A percentile compares a stretch with the other conserved stretches of the same genome.
Evolutionary conservation across 2,113 vertebrate species (phyloP).

Genomic region (Channa argus): DNA sequence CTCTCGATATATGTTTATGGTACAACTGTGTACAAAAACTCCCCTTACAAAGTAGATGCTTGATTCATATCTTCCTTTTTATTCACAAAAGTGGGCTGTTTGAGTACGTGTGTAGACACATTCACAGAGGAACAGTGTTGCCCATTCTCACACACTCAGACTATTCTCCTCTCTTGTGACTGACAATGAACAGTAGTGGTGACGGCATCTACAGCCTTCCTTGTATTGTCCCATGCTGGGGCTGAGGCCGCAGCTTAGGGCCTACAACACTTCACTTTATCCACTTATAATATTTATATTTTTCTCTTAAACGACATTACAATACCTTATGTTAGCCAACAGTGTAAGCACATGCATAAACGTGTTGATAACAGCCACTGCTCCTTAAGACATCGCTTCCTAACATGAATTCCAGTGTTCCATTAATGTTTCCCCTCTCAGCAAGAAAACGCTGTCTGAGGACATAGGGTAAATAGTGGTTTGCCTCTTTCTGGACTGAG

Average conservation of each 20-base stretch:
- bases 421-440: too few relatives aligned
- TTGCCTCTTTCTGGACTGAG: too few relatives aligned
- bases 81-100: slow-evolving; percentile 68
- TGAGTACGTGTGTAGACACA: slow-evolving; percentile 55
- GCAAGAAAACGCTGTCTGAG: too few relatives aligned
- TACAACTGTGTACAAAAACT: slow-evolving; percentile 43
- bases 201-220: slow-evolving; percentile 75
- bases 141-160: slow-evolving; percentile 58
- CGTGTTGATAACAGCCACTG: too few relatives aligned
- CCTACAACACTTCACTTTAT: neutral
- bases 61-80: slow-evolving; percentile 68
- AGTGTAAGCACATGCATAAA: too few relatives aligned
- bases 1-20: slow-evolving; percentile 31
- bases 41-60: slow-evolving; percentile 25
- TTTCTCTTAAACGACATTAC: too few relatives aligned
- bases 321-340: too few relatives aligned
- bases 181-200: slow-evolving; percentile 73
- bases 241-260: slow-evolving; percentile 45
- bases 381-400: too few relatives aligned
- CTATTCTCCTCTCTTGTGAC: slow-evolving; percentile 55
- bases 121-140: slow-evolving; percentile 57
- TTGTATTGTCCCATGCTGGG: slow-evolving; percentile 75
- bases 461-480: too few relatives aligned
- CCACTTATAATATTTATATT: neutral
- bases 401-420: too few relatives aligned